Evolutionary conservation across 2,797 vertebrate genomes (phyloP).

Genomic region (Uromys caudimaculatus): DNA sequence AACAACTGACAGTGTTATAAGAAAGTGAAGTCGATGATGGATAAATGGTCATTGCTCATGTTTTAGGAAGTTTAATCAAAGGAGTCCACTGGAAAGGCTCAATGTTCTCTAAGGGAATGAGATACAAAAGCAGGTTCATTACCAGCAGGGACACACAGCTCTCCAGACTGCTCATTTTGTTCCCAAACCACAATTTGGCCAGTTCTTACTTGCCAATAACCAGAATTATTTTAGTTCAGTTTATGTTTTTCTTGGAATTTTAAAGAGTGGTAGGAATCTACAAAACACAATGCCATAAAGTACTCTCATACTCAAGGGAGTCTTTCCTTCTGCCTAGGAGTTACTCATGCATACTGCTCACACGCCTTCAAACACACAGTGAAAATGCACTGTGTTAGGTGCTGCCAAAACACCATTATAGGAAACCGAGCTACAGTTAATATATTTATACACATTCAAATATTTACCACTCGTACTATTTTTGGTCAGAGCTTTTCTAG

Average conservation of each 20-base stretch:
- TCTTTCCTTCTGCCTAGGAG: background rate
- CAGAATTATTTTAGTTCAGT: conserved; percentile 40
- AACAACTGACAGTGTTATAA: background rate
- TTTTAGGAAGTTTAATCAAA: background rate
- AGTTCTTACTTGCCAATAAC: conserved; percentile 24
- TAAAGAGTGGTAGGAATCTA: background rate
- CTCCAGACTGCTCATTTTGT: conserved; percentile 36
- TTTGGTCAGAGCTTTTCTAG: background rate
- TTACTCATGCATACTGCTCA: background rate
- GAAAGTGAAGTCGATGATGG: background rate
- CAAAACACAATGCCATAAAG: background rate
- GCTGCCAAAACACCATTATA: background rate
- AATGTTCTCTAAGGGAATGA: background rate
- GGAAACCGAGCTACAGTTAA: background rate
- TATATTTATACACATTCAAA: background rate
- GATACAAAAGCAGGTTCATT: background rate
- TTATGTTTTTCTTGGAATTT: conserved; percentile 51
- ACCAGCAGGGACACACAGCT: background rate
- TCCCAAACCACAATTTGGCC: background rate
- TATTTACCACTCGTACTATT: background rate
- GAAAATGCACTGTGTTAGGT: background rate
- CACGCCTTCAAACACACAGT: background rate
- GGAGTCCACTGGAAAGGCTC: background rate
- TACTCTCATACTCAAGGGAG: background rate
- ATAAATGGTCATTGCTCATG: background rate